phyloP scores from a whole-genome alignment of 2,113 vertebrate species.

The Corythoichthys intestinalis region DNA sequence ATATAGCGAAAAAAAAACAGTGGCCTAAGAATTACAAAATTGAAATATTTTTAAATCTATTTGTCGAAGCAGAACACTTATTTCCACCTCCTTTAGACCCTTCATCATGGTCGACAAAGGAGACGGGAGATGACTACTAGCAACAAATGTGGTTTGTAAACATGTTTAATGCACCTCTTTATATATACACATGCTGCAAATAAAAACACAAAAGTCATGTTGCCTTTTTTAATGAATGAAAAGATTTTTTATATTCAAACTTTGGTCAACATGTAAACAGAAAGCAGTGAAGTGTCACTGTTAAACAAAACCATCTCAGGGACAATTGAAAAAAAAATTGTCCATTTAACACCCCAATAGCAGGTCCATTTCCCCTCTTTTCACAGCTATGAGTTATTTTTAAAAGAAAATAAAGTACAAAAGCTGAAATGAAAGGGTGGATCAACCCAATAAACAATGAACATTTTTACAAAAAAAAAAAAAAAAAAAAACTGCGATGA shows the following conservation, averaged over 20 bases:
- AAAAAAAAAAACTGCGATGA: constrained; percentile 31
- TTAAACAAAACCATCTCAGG: constrained; percentile 12
- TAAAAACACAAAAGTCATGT: constrained; percentile 16
- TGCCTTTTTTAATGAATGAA: constrained; percentile 56
- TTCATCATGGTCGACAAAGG: neutral
- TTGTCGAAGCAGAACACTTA: neutral
- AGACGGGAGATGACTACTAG: constrained; percentile 1
- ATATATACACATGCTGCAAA: neutral
- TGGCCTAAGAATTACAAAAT: too few species aligned
- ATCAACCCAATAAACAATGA: constrained; percentile 42
- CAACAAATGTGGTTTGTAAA: neutral
- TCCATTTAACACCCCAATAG: constrained; percentile 17
- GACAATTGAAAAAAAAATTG: constrained; percentile 9
- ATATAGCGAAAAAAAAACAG: neutral
- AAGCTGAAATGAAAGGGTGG: constrained; percentile 35
- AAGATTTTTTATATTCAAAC: constrained; percentile 41
- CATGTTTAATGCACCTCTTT: neutral
- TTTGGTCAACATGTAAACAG: constrained; percentile 59
- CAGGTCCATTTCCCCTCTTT: constrained; percentile 9
- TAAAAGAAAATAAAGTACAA: constrained; percentile 40
- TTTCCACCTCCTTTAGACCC: neutral
- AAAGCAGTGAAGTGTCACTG: constrained; percentile 30
- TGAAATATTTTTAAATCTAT: too few species aligned
- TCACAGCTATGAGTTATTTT: constrained; percentile 36
- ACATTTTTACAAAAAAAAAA: constrained; percentile 46